Evolutionary conservation across 2,888 invertebrate genomes (phyloP).

Genomic region (Drosophila neutralis): DNA sequence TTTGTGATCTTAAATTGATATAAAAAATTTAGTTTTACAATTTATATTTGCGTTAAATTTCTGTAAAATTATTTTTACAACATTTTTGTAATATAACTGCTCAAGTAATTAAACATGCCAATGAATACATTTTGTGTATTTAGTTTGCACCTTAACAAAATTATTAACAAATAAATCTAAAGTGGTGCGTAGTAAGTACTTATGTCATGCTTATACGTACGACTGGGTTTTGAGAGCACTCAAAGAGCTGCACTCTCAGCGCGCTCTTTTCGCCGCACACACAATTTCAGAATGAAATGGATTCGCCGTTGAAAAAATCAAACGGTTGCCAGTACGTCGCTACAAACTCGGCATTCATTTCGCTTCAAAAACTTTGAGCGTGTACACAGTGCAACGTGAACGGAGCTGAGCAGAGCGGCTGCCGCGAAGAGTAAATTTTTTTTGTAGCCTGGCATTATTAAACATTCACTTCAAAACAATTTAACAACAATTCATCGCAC

Average conservation of each 20-base stretch:
- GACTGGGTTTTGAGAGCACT: slow-evolving; percentile 29
- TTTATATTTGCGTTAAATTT: background rate
- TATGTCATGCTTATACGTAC: slow-evolving; percentile 33
- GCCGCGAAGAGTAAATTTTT: slow-evolving; percentile 61
- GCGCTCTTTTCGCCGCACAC: slow-evolving; percentile 56
- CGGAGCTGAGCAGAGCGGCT: slow-evolving; percentile 63
- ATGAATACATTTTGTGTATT: too few species aligned
- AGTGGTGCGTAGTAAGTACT: background rate
- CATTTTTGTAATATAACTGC: background rate
- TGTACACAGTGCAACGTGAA: slow-evolving; percentile 70
- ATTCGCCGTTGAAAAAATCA: slow-evolving; percentile 66
- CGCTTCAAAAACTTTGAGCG: slow-evolving; percentile 79
- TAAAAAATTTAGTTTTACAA: background rate
- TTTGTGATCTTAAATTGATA: background rate
- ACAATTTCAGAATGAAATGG: slow-evolving; percentile 76
- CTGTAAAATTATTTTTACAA: background rate
- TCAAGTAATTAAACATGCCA: background rate
- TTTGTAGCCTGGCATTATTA: slow-evolving; percentile 59
- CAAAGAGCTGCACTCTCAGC: slow-evolving; percentile 33
- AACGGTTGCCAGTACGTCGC: slow-evolving; percentile 62
- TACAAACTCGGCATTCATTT: slow-evolving; percentile 74
- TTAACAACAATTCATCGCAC: slow-evolving; percentile 48
- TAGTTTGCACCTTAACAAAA: background rate
- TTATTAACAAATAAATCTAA: fast-evolving
- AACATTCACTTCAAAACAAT: slow-evolving; percentile 55